Evolutionary conservation across 2,797 vertebrate genomes (phyloP).

Genomic region (Uromys caudimaculatus): DNA sequence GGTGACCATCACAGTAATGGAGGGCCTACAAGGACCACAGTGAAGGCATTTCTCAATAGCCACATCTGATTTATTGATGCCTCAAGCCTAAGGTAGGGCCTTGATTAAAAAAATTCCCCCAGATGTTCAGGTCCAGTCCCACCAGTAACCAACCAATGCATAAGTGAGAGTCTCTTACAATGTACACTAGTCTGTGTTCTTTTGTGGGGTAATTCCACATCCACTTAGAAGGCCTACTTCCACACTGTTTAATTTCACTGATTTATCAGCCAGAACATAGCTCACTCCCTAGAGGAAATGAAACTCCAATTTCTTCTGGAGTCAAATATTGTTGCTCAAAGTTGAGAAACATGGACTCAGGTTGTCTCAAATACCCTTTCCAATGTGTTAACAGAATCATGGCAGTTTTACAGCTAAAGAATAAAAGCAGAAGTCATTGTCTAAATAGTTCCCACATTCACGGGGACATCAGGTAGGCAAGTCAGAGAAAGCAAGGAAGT

Average conservation of each 20-base stretch:
- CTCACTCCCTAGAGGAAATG: background rate
- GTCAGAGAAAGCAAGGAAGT: background rate
- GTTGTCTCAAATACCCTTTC: background rate
- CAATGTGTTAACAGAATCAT: background rate
- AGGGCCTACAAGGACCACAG: background rate
- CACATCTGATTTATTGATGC: background rate
- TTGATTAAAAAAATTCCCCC: background rate
- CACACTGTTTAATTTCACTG: background rate
- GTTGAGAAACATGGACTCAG: background rate
- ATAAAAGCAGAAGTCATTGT: background rate
- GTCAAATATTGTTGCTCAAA: background rate
- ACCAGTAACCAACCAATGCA: too few species aligned
- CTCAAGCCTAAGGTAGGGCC: background rate
- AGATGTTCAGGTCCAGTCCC: background rate
- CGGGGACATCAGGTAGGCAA: background rate
- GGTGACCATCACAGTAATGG: background rate
- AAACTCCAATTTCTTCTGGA: background rate
- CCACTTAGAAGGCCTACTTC: too few species aligned
- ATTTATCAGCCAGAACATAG: background rate
- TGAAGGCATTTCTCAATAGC: background rate
- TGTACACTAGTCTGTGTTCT: background rate
- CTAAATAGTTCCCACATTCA: background rate
- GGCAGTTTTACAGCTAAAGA: background rate
- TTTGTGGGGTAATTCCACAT: rapidly evolving
- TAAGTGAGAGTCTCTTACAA: rapidly evolving